A percentile compares a stretch with the other conserved stretches of the same genome.
Evolutionary conservation across 2,797 vertebrate genomes (phyloP).

Genomic region (Poeciliopsis paucimaculata): DNA sequence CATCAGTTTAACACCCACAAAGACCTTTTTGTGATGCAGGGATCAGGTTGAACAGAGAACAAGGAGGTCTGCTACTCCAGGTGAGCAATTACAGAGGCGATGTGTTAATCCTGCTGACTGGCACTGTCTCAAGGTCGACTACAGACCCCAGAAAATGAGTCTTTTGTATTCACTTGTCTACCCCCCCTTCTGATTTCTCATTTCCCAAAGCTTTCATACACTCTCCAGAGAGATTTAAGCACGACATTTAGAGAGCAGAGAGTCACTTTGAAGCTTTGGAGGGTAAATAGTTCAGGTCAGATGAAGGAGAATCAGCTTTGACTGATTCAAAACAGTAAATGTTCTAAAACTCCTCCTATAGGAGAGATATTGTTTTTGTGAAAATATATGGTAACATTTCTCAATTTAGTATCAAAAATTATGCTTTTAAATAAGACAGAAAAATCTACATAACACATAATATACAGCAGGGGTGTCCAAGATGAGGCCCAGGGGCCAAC

Average conservation of each 20-base stretch:
- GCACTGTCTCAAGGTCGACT: constrained; percentile 64
- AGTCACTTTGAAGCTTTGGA: constrained; percentile 28
- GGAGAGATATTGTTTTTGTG: not conserved
- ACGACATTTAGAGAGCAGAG: constrained; percentile 38
- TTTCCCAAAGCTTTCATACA: constrained; percentile 26
- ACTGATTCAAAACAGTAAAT: constrained; percentile 25
- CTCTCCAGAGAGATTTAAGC: constrained; percentile 23
- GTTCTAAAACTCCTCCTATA: constrained; percentile 4
- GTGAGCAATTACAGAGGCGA: constrained; percentile 75
- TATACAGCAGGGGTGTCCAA: not conserved
- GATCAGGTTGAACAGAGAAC: constrained; percentile 62
- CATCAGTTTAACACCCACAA: constrained; percentile 65
- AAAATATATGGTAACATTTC: not conserved
- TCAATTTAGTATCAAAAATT: not conserved
- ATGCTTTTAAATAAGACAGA: not conserved
- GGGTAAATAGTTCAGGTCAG: constrained; percentile 42
- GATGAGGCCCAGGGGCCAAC: not conserved
- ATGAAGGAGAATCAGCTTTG: constrained; percentile 43
- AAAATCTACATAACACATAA: not conserved
- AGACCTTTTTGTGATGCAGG: constrained; percentile 63
- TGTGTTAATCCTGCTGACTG: constrained; percentile 68
- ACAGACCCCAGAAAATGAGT: constrained; percentile 40
- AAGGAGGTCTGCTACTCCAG: constrained; percentile 65
- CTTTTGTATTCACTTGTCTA: constrained; percentile 29
- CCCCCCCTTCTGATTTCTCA: constrained; percentile 22